Percentiles rank a stretch among this genome's conserved stretches.
phyloP scores from a whole-genome alignment of 2,888 invertebrate genomes.

The Heliconius erato region DNA sequence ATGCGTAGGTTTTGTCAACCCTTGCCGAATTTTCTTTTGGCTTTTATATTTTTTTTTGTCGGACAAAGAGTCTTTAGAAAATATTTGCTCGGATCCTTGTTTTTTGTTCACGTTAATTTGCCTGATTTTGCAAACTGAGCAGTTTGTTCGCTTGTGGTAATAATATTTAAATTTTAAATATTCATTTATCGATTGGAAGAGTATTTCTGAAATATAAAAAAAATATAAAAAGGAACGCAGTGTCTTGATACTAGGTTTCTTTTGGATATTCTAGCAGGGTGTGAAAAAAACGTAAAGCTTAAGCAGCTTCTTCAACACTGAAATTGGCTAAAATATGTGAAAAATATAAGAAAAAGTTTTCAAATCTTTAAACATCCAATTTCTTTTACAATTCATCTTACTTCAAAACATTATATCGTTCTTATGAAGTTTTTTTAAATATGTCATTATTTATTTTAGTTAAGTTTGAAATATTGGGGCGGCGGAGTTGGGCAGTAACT shows the following conservation, averaged over 20 bases:
- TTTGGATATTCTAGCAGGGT: no score
- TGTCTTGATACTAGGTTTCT: no score
- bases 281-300: no score
- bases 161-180: neutral
- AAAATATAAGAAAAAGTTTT: no score
- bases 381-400: neutral
- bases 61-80: conserved; percentile 37
- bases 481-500: neutral
- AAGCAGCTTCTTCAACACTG: no score
- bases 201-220: no score
- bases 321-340: no score
- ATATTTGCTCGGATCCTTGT: conserved; percentile 40
- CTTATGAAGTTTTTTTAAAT: neutral
- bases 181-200: no score
- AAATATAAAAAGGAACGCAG: no score
- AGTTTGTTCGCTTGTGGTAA: neutral
- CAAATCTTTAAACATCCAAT: no score
- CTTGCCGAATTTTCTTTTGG: conserved; percentile 17
- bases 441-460: conserved; percentile 4
- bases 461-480: neutral
- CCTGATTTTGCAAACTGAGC: conserved; percentile 20
- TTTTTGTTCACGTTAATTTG: conserved; percentile 36
- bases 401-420: neutral
- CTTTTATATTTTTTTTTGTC: conserved; percentile 24
- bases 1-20: conserved; percentile 25